Evolutionary conservation across 2,113 vertebrate genomes (phyloP).

Genomic region (Onychorhynchus coronatus): DNA sequence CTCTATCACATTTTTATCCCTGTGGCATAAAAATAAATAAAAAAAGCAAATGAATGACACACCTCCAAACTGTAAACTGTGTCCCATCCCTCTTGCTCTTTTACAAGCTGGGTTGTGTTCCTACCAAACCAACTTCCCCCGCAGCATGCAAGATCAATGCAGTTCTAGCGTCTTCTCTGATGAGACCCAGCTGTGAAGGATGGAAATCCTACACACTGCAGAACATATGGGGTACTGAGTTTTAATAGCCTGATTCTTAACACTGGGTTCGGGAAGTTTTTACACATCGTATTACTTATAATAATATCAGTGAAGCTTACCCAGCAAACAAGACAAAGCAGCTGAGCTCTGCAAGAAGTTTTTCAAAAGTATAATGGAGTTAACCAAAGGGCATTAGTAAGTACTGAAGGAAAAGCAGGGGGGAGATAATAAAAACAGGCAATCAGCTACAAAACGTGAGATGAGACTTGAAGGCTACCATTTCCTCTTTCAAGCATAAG

Average conservation of each 20-base stretch:
- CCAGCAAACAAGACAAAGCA: conserved; percentile 57
- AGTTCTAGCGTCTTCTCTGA: neutral
- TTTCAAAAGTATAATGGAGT: conserved; percentile 52
- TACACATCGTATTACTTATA: conserved; percentile 47
- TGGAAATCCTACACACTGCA: neutral
- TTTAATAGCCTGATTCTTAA: neutral
- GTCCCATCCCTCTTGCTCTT: neutral
- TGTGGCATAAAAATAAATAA: neutral
- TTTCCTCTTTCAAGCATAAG: conserved; percentile 52
- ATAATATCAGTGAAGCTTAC: conserved; percentile 45
- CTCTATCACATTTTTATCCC: neutral
- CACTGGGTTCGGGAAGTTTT: conserved; percentile 1
- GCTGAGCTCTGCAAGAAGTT: conserved; percentile 59
- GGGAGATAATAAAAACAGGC: conserved; percentile 39
- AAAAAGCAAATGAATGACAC: neutral
- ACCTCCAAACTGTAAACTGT: neutral
- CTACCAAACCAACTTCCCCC: neutral
- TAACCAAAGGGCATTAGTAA: conserved; percentile 61
- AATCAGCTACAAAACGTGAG: conserved; percentile 45
- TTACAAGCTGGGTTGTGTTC: neutral
- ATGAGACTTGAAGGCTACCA: conserved; percentile 50
- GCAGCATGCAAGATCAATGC: neutral
- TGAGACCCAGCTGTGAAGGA: neutral
- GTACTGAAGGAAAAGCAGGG: neutral
- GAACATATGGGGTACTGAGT: neutral